Conservation (phyloP, 2,888 invertebrate species). For the Ophion ventricosus region DNA sequence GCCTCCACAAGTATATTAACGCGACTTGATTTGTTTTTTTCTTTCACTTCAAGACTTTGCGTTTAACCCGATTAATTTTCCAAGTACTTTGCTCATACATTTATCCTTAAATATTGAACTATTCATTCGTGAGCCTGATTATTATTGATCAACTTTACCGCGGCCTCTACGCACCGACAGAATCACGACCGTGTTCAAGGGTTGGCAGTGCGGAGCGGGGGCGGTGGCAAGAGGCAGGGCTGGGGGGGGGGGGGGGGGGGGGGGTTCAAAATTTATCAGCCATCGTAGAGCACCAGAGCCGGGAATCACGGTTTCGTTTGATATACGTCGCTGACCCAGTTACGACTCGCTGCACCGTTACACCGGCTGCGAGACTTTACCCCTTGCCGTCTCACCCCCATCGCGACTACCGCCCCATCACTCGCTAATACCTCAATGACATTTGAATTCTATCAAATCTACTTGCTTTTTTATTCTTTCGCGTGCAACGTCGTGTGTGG, state of each 20-base stretch:
- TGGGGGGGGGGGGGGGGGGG: background rate
- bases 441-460: background rate
- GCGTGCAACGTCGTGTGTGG: background rate
- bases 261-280: constrained; percentile 49
- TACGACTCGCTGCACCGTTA: constrained; percentile 51
- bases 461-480: background rate
- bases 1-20: too few relatives aligned
- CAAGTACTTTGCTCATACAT: too few relatives aligned
- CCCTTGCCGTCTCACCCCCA: background rate
- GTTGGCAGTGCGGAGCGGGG: background rate
- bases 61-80: too few relatives aligned
- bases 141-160: constrained; percentile 26
- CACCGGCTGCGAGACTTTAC: constrained; percentile 46
- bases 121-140: background rate
- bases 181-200: background rate
- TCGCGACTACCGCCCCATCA: background rate
- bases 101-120: background rate
- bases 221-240: too few relatives aligned
- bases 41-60: background rate
- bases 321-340: constrained; percentile 62
- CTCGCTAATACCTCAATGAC: background rate
- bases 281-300: constrained; percentile 14
- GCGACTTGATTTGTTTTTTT: background rate
- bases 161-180: background rate
- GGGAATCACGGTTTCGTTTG: constrained; percentile 60